These are phyloP conservation scores for Megathymus violae DNA, from an alignment of 1,140 invertebrate species.

Conservation along the genomic window DNA sequence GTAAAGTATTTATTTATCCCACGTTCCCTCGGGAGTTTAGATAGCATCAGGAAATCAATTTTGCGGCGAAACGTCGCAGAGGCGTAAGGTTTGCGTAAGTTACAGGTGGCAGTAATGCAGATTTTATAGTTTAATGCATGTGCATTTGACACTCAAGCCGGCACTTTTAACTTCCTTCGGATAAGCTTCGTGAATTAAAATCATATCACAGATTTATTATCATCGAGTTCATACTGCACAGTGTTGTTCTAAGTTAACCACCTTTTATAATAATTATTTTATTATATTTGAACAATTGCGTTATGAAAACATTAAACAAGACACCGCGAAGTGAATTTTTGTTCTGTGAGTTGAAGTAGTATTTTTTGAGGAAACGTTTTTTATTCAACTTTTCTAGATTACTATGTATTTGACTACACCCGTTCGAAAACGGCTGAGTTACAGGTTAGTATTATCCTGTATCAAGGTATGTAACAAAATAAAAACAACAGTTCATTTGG, in stretches of 20 bases:
- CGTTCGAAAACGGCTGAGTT: neutral
- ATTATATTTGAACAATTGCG: too few species aligned
- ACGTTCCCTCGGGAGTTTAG: conserved; percentile 71
- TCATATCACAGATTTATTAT: conserved; percentile 29
- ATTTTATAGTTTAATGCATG: conserved; percentile 50
- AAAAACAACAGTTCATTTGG: conserved; percentile 59
- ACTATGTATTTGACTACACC: too few species aligned
- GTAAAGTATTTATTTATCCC: conserved; percentile 82
- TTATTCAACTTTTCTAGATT: too few species aligned
- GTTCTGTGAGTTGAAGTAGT: too few species aligned
- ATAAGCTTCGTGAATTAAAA: conserved; percentile 32
- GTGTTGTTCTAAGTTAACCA: neutral
- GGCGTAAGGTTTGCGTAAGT: conserved; percentile 69
- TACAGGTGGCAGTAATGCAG: conserved; percentile 63
- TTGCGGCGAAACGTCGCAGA: conserved; percentile 71
- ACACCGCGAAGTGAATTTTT: too few species aligned
- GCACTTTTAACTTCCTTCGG: conserved; percentile 23
- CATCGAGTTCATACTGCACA: neutral
- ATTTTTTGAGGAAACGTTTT: too few species aligned
- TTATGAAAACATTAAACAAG: too few species aligned
- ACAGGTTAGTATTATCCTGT: neutral
- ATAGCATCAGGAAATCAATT: conserved; percentile 82
- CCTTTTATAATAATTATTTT: too few species aligned
- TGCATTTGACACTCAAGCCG: conserved; percentile 19
- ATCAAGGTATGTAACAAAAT: conserved; percentile 41